A percentile compares a stretch with the other conserved stretches of the same genome.
phyloP scores from a whole-genome alignment of 53 echinoderm and acorn worm species.

The Crossaster papposus region DNA sequence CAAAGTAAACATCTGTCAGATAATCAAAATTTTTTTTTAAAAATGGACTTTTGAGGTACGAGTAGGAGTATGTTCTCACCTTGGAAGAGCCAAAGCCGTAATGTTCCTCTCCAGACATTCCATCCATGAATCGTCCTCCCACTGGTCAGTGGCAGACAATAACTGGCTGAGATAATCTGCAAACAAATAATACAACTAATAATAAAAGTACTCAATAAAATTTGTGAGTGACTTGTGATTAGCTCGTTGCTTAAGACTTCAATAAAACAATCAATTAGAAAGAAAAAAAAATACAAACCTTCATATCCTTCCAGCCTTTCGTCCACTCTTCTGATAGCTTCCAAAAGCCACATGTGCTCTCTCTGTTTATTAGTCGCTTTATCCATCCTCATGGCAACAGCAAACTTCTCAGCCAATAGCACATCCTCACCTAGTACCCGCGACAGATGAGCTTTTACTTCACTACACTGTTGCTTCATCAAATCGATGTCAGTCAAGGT shows the following conservation, averaged over 20 bases:
- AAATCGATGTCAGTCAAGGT: background rate
- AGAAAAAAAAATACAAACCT: constrained; percentile 12
- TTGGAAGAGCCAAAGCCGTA: constrained; percentile 38
- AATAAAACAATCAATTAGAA: background rate
- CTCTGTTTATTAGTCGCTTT: background rate
- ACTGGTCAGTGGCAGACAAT: constrained; percentile 15
- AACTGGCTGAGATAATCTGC: constrained; percentile 37
- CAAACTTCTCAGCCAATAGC: constrained; percentile 14
- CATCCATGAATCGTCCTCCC: constrained; percentile 59
- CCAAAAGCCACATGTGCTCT: constrained; percentile 7
- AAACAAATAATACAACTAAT: background rate
- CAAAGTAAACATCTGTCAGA: background rate
- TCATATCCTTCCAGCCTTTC: constrained; percentile 55
- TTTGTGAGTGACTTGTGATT: no score
- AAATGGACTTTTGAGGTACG: no score
- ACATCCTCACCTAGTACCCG: background rate
- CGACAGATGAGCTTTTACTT: constrained; percentile 4
- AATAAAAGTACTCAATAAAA: background rate
- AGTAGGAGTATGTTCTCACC: constrained; percentile 21
- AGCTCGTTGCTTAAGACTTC: no score
- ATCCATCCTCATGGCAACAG: constrained; percentile 1
- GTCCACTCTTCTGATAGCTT: constrained; percentile 41
- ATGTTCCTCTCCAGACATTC: constrained; percentile 59
- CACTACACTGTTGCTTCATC: constrained; percentile 10
- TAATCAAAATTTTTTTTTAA: no score